Evolutionary conservation across 2,113 vertebrate genomes (phyloP).

Genomic region (Daphoenositta chrysoptera): DNA sequence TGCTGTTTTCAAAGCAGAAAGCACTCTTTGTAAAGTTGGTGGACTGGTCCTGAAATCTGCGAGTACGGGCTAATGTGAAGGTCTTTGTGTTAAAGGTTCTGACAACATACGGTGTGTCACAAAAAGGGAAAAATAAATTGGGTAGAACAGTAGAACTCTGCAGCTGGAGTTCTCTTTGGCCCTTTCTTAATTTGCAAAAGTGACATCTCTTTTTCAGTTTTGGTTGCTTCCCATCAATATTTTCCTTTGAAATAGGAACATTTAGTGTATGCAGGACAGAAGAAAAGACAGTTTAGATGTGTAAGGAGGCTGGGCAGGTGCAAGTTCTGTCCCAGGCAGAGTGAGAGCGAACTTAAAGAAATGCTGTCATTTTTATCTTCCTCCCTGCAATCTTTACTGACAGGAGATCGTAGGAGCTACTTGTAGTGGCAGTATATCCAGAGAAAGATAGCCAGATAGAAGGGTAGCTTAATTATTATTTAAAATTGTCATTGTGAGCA

Average conservation of each 20-base stretch:
- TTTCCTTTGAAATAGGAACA: background rate
- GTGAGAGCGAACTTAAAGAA: background rate
- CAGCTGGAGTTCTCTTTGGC: background rate
- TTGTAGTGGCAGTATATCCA: background rate
- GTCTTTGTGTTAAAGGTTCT: background rate
- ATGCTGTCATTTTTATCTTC: background rate
- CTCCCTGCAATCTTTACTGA: background rate
- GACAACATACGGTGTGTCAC: fast-evolving
- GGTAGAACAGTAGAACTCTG: background rate
- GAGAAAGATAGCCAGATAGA: background rate
- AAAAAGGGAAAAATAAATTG: background rate
- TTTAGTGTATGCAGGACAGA: background rate
- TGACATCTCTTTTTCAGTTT: background rate
- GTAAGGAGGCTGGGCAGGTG: background rate
- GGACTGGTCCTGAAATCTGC: background rate
- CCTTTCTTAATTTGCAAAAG: background rate
- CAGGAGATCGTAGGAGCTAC: background rate
- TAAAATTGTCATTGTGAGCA: background rate
- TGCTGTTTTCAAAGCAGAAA: background rate
- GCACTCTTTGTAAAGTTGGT: background rate
- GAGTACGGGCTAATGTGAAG: fast-evolving
- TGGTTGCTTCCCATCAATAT: background rate
- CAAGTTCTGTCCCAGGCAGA: background rate
- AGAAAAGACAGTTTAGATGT: background rate
- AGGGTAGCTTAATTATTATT: background rate